These are phyloP conservation scores for Odontamblyopus rebecca DNA, from an alignment of 2,797 vertebrate genomes.

Conservation along the genomic window DNA sequence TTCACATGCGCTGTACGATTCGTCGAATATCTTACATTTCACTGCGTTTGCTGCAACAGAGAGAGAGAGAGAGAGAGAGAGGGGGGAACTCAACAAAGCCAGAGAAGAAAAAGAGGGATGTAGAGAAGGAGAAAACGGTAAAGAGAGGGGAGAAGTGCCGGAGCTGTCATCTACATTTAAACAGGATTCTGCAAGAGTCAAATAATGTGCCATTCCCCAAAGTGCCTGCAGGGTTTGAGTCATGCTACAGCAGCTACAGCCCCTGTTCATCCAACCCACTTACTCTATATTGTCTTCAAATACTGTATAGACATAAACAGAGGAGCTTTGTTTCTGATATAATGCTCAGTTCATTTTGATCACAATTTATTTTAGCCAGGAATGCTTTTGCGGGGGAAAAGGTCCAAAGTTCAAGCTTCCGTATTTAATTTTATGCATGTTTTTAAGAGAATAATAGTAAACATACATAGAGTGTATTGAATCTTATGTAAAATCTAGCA, in stretches of 20 bases:
- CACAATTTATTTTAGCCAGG: too few relatives aligned
- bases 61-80: slow-evolving; percentile 12
- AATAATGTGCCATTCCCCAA: slow-evolving; percentile 18
- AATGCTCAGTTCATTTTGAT: not conserved
- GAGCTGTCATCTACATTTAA: slow-evolving; percentile 50
- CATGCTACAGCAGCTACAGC: not conserved
- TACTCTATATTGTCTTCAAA: not conserved
- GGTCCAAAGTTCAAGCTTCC: too few relatives aligned
- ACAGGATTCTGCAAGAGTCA: slow-evolving; percentile 33
- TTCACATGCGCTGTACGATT: not conserved
- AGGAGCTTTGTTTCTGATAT: not conserved
- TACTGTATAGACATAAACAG: not conserved
- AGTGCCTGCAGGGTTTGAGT: slow-evolving; percentile 5
- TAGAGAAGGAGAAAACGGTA: too few relatives aligned
- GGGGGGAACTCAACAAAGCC: not conserved
- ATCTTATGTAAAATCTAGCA: too few relatives aligned
- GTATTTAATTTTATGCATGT: too few relatives aligned
- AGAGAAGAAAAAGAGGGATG: slow-evolving; percentile 17
- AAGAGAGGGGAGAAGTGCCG: slow-evolving; percentile 20
- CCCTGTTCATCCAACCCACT: not conserved
- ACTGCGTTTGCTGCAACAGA: slow-evolving; percentile 48
- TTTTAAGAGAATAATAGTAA: too few relatives aligned
- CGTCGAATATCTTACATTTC: slow-evolving; percentile 48
- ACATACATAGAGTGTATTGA: too few relatives aligned
- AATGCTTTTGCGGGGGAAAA: too few relatives aligned